Base-by-base conservation (phyloP, 2,797 vertebrate species). In the Chromobotia macracanthus region DNA sequence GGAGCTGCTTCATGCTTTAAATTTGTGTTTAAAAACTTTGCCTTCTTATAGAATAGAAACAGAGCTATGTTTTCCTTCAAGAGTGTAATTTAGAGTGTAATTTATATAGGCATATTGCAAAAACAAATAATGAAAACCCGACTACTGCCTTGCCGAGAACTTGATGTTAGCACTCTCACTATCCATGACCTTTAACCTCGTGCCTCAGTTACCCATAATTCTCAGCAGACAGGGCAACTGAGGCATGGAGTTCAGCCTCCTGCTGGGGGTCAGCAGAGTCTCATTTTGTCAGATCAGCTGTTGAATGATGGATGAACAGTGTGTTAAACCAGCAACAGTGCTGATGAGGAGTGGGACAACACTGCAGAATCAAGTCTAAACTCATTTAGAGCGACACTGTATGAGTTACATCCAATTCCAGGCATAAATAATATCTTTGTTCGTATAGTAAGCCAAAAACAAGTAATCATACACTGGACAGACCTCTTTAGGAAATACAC, bases 151-250 rank as follows among this genome's bases (percentile, higher is more conserved):
- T 66, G 13, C 18, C 48, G 12, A 68, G 64, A 77, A 60, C 80
- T 82, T 72, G 58, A 75, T 69, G 66, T 85, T 79, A 79, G 46
- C 75, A 85, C 68, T 69, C 73, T 80, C 63, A 67, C 50, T 46
- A 55, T 68, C 84, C 87, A 65, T 90, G 88, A 92, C 91, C 90
- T 91, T 90, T 94, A 86, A 92, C 91, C 88, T 56, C 25, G 38
- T 77, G 66, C 89, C 87, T 88, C 87, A 84, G 90, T 87, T 90
- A 89, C 87, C 91, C 95, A 98, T 98, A 96, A 96, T 90, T 98
- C 96, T 96, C 94, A 90, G 91, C 89, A 95, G 97, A 96, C 97
- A 95, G 93, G 95, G 95, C 95, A 96, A 96, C 92, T 97, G 95
- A 97, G 95, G 96, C 93, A 86, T 94, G 93, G 83, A 86, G 93